These are phyloP conservation scores for Drosophila yooni DNA, from an alignment of 2,888 invertebrate genomes.

Conservation along the genomic window DNA sequence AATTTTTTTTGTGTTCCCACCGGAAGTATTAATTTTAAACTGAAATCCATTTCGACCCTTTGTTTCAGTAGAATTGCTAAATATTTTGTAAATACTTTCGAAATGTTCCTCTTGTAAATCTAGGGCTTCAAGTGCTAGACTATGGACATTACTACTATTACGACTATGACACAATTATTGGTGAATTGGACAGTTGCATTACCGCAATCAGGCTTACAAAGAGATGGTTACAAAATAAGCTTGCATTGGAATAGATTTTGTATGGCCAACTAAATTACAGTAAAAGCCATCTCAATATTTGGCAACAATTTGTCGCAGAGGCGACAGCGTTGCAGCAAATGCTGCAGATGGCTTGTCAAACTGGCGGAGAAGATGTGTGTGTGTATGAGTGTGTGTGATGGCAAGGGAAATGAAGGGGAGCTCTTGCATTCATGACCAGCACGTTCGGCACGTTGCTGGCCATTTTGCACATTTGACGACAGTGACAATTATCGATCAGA, in stretches of 20 bases:
- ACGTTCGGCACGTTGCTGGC: conserved; percentile 53
- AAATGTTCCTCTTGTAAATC: neutral
- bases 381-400: neutral
- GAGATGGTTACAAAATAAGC: conserved; percentile 17
- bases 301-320: conserved; percentile 55
- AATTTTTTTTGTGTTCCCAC: neutral
- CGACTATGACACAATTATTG: neutral
- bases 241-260: conserved; percentile 9
- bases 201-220: neutral
- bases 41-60: neutral
- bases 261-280: conserved; percentile 52
- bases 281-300: conserved; percentile 59
- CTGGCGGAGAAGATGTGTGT: neutral
- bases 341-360: conserved; percentile 27
- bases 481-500: conserved; percentile 76
- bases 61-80: neutral
- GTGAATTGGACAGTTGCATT: neutral
- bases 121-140: neutral
- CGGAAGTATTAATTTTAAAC: neutral
- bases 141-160: neutral
- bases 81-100: neutral
- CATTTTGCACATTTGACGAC: conserved; percentile 61
- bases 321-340: conserved; percentile 50
- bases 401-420: neutral
- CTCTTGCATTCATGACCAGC: conserved; percentile 21